Conservation (phyloP, 1,140 invertebrate genomes). For the Formica exsecta region DNA sequence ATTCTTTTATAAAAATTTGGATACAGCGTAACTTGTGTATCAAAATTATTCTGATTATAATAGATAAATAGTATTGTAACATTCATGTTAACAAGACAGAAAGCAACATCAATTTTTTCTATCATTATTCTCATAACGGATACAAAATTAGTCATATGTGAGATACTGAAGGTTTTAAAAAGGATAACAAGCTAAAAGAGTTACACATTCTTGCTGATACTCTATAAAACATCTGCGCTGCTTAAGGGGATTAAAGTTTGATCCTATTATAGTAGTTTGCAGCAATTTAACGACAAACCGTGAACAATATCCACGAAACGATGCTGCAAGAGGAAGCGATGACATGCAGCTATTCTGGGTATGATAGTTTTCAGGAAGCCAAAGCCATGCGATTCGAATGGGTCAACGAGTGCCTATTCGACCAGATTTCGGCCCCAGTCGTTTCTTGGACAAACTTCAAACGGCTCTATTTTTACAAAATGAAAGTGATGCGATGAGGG, state of each 20-base stretch:
- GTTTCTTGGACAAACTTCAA: conserved; percentile 57
- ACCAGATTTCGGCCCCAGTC: conserved; percentile 81
- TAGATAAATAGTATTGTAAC: neutral
- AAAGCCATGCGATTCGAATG: conserved; percentile 69
- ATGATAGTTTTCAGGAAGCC: conserved; percentile 4
- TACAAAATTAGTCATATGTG: neutral
- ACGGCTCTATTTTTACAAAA: conserved; percentile 31
- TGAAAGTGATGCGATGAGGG: neutral
- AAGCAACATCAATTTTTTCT: neutral
- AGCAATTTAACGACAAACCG: neutral
- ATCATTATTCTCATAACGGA: neutral
- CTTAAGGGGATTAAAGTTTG: neutral
- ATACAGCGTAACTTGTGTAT: neutral
- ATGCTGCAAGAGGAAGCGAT: neutral
- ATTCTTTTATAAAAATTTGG: neutral
- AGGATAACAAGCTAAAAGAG: neutral
- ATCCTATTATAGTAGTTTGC: neutral
- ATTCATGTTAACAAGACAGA: neutral
- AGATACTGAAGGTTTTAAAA: neutral
- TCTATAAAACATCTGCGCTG: neutral
- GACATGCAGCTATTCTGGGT: neutral
- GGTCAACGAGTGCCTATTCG: conserved; percentile 79
- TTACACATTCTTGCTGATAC: neutral
- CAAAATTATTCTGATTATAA: conserved; percentile 5
- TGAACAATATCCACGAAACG: neutral